Percentiles rank a stretch among this genome's conserved stretches.
phyloP scores from a whole-genome alignment of 2,888 invertebrate genomes.

The Tetramorium bicarinatum region DNA sequence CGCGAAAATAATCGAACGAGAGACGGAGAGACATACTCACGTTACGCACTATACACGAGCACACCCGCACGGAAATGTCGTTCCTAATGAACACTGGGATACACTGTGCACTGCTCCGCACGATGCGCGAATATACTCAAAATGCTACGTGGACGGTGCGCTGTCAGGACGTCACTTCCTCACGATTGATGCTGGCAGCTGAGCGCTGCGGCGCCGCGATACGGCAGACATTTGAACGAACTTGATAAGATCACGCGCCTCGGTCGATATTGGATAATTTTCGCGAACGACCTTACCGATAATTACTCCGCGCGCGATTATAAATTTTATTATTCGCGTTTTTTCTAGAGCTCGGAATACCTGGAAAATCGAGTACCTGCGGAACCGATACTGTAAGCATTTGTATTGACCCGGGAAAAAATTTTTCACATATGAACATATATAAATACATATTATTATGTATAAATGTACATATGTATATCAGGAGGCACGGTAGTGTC shows the following conservation, averaged over 20 bases:
- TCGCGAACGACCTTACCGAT: too few relatives aligned
- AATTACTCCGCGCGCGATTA: too few relatives aligned
- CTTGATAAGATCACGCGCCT: background rate
- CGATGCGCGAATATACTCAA: conserved; percentile 56
- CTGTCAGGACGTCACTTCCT: conserved; percentile 81
- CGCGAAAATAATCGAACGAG: background rate
- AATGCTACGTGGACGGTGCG: conserved; percentile 81
- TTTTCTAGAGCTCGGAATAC: too few relatives aligned
- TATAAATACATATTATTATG: too few relatives aligned
- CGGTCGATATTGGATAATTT: background rate
- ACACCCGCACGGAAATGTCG: conserved; percentile 69
- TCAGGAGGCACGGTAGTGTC: too few relatives aligned
- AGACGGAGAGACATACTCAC: conserved; percentile 56
- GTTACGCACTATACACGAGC: conserved; percentile 65
- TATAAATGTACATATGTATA: too few relatives aligned
- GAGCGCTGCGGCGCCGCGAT: background rate
- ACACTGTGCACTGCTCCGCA: background rate
- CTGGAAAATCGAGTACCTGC: too few relatives aligned
- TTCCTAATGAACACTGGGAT: conserved; percentile 63
- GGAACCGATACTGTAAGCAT: too few relatives aligned
- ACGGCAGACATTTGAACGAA: conserved; percentile 31
- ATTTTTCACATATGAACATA: too few relatives aligned
- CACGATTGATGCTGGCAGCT: conserved; percentile 75
- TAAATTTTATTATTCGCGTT: too few relatives aligned
- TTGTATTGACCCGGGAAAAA: too few relatives aligned